A percentile compares a stretch with the other conserved stretches of the same genome.
Evolutionary conservation across 2,797 vertebrate species (phyloP).

Genomic region (Malurus splendens): DNA sequence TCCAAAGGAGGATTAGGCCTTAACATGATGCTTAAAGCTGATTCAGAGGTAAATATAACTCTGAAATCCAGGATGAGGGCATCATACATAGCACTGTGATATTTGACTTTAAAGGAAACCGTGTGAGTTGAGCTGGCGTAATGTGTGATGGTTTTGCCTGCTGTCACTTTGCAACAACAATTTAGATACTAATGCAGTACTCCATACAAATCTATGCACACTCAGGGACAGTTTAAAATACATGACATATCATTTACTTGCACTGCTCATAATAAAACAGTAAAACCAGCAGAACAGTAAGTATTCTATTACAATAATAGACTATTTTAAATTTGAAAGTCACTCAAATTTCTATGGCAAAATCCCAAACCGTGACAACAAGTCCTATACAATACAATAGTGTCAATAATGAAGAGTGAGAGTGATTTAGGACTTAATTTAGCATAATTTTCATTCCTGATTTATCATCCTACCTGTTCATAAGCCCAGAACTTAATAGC

Average conservation of each 20-base stretch:
- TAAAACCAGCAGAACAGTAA: not conserved
- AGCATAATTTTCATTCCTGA: not conserved
- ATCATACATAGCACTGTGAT: not conserved
- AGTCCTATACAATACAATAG: not conserved
- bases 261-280: not conserved
- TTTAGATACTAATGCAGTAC: not conserved
- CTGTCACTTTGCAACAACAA: not conserved
- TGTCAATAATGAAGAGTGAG: not conserved
- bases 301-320: not conserved
- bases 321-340: not conserved
- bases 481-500: constrained; percentile 94
- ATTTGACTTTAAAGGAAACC: not conserved
- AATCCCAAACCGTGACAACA: not conserved
- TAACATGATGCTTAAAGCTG: constrained; percentile 48
- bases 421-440: not conserved
- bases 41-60: constrained; percentile 61
- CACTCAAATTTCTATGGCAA: not conserved
- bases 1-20: constrained; percentile 43
- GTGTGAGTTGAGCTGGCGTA: not conserved
- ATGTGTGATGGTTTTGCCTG: not conserved
- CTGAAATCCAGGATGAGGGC: constrained; percentile 38
- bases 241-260: not conserved
- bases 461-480: constrained; percentile 80
- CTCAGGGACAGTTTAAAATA: not conserved
- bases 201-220: not conserved